Conservation (phyloP, 2,113 vertebrate genomes). For the Sylvicapra grimmia region DNA sequence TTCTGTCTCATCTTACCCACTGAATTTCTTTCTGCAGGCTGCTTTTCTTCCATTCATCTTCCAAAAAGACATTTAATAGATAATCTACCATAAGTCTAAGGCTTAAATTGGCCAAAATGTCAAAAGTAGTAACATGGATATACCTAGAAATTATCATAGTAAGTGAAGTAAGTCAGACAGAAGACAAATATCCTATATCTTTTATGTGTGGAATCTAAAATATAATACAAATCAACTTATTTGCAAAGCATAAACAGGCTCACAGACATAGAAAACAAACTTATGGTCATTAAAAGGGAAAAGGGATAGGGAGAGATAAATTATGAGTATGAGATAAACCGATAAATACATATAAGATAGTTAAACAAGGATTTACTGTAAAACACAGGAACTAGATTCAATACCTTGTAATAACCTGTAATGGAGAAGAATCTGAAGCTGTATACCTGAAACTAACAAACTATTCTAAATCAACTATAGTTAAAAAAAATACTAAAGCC, state of each 20-base stretch:
- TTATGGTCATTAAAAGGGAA: not conserved
- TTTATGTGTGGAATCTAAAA: not conserved
- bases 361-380: not conserved
- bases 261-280: not conserved
- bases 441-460: not conserved
- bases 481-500: not conserved
- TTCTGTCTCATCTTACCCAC: not conserved
- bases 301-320: not conserved
- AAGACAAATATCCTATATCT: not conserved
- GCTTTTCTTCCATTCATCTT: not conserved
- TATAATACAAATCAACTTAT: not conserved
- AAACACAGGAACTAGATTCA: not conserved
- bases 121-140: not conserved
- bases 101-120: not conserved
- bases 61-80: not conserved
- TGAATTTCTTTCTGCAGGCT: not conserved
- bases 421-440: not conserved
- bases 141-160: not conserved
- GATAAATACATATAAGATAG: not conserved
- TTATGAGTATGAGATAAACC: not conserved
- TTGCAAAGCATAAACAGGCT: not conserved
- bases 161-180: not conserved
- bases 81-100: not conserved
- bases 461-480: not conserved
- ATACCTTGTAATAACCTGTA: not conserved